Conservation (phyloP, 2,888 invertebrate genomes). For the Apomyelois bistriatella region DNA sequence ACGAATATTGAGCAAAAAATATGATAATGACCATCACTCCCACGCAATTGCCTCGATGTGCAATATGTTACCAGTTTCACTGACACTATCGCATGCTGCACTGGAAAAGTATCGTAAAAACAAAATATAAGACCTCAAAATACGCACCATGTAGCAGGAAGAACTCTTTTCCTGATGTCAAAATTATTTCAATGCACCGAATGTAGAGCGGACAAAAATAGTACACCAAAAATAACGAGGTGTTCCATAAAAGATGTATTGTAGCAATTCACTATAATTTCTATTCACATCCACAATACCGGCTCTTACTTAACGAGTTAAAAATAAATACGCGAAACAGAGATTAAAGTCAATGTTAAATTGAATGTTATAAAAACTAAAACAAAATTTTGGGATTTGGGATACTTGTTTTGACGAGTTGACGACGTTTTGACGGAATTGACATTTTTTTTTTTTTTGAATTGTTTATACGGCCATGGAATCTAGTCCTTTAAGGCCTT, state of each 20-base stretch:
- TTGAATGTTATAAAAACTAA: slow-evolving; percentile 30
- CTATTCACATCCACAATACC: slow-evolving; percentile 18
- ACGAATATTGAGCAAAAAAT: slow-evolving; percentile 36
- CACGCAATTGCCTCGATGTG: slow-evolving; percentile 35
- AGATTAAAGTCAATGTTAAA: slow-evolving; percentile 23
- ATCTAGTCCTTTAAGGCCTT: too few relatives aligned
- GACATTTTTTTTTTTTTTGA: too few relatives aligned
- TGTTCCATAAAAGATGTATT: slow-evolving; percentile 19
- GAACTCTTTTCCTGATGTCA: slow-evolving; percentile 72
- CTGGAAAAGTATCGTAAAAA: slow-evolving; percentile 24
- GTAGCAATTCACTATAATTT: slow-evolving; percentile 13
- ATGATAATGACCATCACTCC: slow-evolving; percentile 49
- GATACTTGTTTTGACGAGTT: slow-evolving; percentile 68
- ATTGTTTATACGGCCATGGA: too few relatives aligned
- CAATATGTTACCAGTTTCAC: slow-evolving; percentile 12
- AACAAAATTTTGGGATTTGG: slow-evolving; percentile 48
- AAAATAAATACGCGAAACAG: slow-evolving; percentile 21
- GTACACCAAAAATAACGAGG: slow-evolving; percentile 72
- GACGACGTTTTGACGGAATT: slow-evolving; percentile 19
- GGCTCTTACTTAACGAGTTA: slow-evolving; percentile 9
- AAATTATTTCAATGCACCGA: slow-evolving; percentile 71
- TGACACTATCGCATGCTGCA: slow-evolving; percentile 22
- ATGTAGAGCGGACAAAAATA: slow-evolving; percentile 78
- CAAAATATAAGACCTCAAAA: slow-evolving; percentile 25
- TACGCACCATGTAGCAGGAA: slow-evolving; percentile 62